Percentiles rank a stretch among this genome's conserved stretches.
Evolutionary conservation across 2,797 vertebrate species (phyloP).

Genomic region (Merluccius polli): DNA sequence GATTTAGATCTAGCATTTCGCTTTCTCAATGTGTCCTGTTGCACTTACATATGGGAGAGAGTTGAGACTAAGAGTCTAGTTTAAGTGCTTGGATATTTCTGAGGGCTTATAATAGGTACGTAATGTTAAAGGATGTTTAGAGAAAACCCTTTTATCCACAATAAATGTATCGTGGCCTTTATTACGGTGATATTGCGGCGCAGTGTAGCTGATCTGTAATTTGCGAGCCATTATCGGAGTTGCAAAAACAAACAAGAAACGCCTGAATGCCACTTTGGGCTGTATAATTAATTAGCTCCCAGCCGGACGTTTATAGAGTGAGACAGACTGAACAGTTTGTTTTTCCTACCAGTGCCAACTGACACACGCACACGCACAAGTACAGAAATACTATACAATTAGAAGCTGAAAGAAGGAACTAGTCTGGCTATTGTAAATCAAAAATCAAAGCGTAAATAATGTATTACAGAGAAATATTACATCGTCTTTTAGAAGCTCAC

Average conservation of each 20-base stretch:
- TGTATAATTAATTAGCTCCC: not conserved
- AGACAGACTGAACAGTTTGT: not conserved
- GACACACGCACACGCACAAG: not conserved
- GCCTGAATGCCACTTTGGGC: constrained; percentile 28
- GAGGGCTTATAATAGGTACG: not conserved
- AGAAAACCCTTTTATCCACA: not conserved
- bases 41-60: no score
- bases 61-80: not conserved
- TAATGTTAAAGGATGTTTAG: not conserved
- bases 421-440: not conserved
- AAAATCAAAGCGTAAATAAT: not conserved
- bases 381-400: not conserved
- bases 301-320: not conserved
- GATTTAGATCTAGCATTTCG: not conserved
- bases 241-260: not conserved
- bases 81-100: not conserved
- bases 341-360: not conserved
- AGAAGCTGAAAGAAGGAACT: not conserved
- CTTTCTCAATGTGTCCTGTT: no score
- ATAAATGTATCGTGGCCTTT: not conserved
- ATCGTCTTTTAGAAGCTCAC: not conserved
- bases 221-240: not conserved
- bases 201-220: not conserved
- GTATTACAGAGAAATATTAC: not conserved
- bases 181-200: not conserved